Evolutionary conservation across 2,113 vertebrate species (phyloP), one percentile per base, ranked within the genome.

Genomic region (Trochalopteron elliotii): DNA sequence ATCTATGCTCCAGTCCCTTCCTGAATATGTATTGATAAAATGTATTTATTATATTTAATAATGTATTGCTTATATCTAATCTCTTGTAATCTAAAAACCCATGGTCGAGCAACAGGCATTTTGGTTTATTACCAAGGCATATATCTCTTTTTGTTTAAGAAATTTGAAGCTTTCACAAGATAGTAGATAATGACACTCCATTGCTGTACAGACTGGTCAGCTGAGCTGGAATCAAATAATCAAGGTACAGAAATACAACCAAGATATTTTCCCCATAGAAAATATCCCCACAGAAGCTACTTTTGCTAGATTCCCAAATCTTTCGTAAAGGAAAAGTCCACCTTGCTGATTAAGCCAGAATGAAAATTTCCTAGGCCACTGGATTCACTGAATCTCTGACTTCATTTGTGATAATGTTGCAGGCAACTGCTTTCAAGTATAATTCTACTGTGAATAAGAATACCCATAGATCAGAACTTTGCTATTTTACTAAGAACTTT

Each of bases 121-220:
- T 91, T 70, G 49, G 30, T 31, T 59, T 78, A 47, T 11, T 50
- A n/a, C 2, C 27, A 67, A 59, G 11, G 15, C 16, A 84, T 68
- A 5, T 7, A 28, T 83, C 40, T 71, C 10, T 87, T 27, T 63
- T 61, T 87, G 59, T 83, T 92, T 70, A 94, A 94, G 76, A 97
- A 95, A 90, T 72, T 52, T 81, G 75, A 96, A 49, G 11, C 35
- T 95, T 87, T 95, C 70, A 76, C 44, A 39, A 95, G 60, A 89
- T 33, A 31, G 6, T 56, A 70, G 60, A 74, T 74, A 74, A 91
- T 52, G 49, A 80, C 33, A 31, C 4, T 33, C 18, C 25, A 55
- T 65, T 65, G 69, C 14, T 93, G 50, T 80, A 35, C 33, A 9
- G 37, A 67, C 35, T 42, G 4, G 6, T 57, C 17, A 63, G 18